Percentiles rank a stretch among this genome's conserved stretches.
Evolutionary conservation across 1,140 invertebrate genomes (phyloP).

Genomic region (Bombyx mori): ASM3026992v2 NC_085127.1:9382501-9383000

Average conservation of each 20-base stretch:
- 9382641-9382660: no score
- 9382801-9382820: conserved; percentile 64
- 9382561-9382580: no score
- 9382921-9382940: conserved; percentile 22
- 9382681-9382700: no score
- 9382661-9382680: no score
- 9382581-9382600: conserved; percentile 23
- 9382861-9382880: conserved; percentile 40
- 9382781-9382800: conserved; percentile 45
- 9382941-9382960: conserved; percentile 37
- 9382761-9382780: conserved; percentile 29
- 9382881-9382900: conserved; percentile 24
- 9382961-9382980: conserved; percentile 36
- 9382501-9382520: conserved; percentile 19
- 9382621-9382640: conserved; percentile 75
- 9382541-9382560: no score
- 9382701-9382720: no score
- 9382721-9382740: neutral
- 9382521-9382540: no score
- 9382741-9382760: conserved; percentile 12
- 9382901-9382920: conserved; percentile 31
- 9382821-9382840: conserved; percentile 68
- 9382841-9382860: conserved; percentile 49
- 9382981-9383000: conserved; percentile 61
- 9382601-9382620: conserved; percentile 70